Evolutionary conservation across 2,888 invertebrate species (phyloP), one percentile per base, ranked within the genome.

Genomic region (Siphlonurus alternatus): DNA sequence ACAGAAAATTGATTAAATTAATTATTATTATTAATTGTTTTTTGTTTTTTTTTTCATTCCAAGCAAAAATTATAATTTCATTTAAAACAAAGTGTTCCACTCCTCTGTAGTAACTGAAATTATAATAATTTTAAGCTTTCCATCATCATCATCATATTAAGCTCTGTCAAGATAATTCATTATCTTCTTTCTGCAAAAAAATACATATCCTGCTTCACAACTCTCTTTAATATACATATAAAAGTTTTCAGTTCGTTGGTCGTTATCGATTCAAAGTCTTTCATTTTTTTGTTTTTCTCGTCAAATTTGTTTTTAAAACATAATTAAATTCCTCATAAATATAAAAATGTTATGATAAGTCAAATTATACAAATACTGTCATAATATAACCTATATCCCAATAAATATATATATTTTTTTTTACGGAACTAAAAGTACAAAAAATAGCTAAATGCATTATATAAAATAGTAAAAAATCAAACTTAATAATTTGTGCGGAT

Each of bases 21-120:
- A 38, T 38, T 38, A 10, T 38, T 38, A 10, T 38, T 38, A 38
- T 38, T 38, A 38, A 38, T 38, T 38, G 15, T 38, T 38, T 38
- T 15, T 15, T 38, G 5, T 10, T 38, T 38, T 10, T 38, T 38
- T 38, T 15, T 15, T 38, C 15, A 10, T 10, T 38, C 38, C 38
- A 38, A 38, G 38, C 38, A 38, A 38, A 38, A 10, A 38, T 38
- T 38, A 38, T 38, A 38, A 38, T 38, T 38, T 38, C 15, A 38
- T 38, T 38, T 38, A 53, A 23, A 3, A 3, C 56, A 56, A 38
- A 63, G 67, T 66, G 67, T 67, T 67, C 67, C 67, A 67, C 67
- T 66, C 66, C 67, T 65, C 60, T 61, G 15, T 15, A 25, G 51
- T 5, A 2, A 25, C 56, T 53, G 7, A 53, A 23, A 38, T 51